phyloP scores from a whole-genome alignment of 1,140 invertebrate genomes.

The Varroa destructor region DNA sequence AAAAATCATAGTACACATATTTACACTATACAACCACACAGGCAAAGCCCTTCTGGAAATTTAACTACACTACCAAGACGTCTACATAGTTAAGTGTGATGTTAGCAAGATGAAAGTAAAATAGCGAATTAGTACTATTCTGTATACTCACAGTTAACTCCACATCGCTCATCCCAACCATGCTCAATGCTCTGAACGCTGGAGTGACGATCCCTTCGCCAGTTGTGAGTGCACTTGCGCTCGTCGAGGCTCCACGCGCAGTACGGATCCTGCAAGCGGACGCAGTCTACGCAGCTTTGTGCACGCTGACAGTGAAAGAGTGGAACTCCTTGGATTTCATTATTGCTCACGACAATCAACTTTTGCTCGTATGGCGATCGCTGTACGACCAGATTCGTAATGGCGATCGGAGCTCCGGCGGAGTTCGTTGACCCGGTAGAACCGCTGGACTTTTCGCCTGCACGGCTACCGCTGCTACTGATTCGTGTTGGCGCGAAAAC shows the following conservation, averaged over 20 bases:
- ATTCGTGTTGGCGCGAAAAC: constrained; percentile 52
- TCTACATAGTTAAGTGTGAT: neutral
- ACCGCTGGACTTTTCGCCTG: too few relatives aligned
- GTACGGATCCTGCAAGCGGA: constrained; percentile 86
- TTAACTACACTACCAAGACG: neutral
- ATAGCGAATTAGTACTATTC: neutral
- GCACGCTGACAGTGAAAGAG: constrained; percentile 59
- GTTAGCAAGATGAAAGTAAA: neutral
- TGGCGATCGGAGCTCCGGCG: constrained; percentile 41
- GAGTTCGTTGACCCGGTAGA: too few relatives aligned
- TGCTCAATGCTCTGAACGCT: constrained; percentile 23
- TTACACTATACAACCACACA: neutral
- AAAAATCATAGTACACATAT: neutral
- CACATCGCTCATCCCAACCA: constrained; percentile 7
- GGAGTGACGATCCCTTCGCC: constrained; percentile 14
- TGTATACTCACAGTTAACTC: neutral
- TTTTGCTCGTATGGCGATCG: constrained; percentile 46
- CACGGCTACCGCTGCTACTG: too few relatives aligned
- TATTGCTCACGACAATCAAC: constrained; percentile 73
- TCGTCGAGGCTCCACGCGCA: constrained; percentile 82
- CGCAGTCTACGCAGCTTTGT: constrained; percentile 65
- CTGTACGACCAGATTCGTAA: constrained; percentile 61
- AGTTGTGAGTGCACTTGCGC: constrained; percentile 35
- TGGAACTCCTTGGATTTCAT: constrained; percentile 68
- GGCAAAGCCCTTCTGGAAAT: neutral